A percentile compares a stretch with the other conserved stretches of the same genome.
Evolutionary conservation across 2,888 invertebrate species (phyloP).

Genomic region (Himalopsyche kuldschensis): DNA sequence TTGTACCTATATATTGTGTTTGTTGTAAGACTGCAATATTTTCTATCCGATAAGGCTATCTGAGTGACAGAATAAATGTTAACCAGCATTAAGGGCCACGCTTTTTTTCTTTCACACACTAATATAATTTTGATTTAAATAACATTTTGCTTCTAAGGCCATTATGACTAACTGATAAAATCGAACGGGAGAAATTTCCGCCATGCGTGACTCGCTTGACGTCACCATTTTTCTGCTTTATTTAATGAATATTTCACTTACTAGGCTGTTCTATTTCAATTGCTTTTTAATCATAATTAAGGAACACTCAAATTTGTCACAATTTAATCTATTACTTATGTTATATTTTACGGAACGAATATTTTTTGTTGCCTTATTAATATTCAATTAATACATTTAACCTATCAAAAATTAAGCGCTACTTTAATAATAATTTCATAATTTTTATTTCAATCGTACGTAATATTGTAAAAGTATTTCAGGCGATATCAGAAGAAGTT

Average conservation of each 20-base stretch:
- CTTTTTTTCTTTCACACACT: background rate
- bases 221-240: background rate
- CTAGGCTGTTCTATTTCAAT: background rate
- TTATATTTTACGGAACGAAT: too few species aligned
- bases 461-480: too few species aligned
- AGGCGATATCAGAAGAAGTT: too few species aligned
- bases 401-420: too few species aligned
- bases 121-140: background rate
- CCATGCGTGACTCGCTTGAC: background rate
- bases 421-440: too few species aligned
- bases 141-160: background rate
- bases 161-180: background rate
- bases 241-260: background rate
- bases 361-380: too few species aligned
- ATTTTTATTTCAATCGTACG: too few species aligned
- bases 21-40: background rate
- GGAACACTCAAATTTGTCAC: background rate
- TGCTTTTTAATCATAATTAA: background rate
- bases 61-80: background rate
- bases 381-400: too few species aligned
- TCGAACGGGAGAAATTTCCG: background rate
- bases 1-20: background rate
- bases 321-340: background rate
- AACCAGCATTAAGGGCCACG: background rate
- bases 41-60: background rate